These are phyloP conservation scores for Hoplostethus mediterraneus DNA, from an alignment of 2,797 vertebrate genomes.

Conservation along the genomic window DNA sequence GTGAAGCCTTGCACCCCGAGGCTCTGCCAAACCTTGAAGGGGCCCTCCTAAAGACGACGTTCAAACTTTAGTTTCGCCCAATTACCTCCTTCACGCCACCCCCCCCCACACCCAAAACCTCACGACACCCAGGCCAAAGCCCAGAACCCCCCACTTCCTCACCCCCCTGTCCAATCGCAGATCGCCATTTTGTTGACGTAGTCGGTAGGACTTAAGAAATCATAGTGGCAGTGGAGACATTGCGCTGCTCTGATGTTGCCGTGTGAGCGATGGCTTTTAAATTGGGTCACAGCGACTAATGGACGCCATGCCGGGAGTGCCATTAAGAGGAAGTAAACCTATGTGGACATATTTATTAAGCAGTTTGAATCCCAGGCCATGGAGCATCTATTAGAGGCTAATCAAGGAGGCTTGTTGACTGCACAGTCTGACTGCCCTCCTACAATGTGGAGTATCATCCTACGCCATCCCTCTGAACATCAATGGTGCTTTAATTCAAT, in stretches of 20 bases:
- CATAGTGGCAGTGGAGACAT: constrained; percentile 28
- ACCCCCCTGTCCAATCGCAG: constrained; percentile 25
- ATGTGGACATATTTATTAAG: constrained; percentile 76
- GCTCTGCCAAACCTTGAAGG: constrained; percentile 52
- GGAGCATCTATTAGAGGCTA: constrained; percentile 72
- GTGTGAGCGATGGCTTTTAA: constrained; percentile 63
- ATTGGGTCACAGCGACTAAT: constrained; percentile 79
- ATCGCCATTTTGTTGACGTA: neutral
- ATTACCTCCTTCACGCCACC: constrained; percentile 25
- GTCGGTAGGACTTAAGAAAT: constrained; percentile 34
- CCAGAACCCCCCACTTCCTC: neutral
- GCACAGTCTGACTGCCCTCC: constrained; percentile 9
- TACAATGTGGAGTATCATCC: neutral
- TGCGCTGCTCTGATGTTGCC: constrained; percentile 47
- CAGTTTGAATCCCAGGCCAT: constrained; percentile 66
- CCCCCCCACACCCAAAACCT: neutral
- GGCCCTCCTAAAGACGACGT: constrained; percentile 50
- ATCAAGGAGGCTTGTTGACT: no score
- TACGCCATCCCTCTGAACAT: no score
- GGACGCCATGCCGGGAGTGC: constrained; percentile 70
- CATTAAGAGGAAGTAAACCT: constrained; percentile 76
- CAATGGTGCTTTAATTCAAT: neutral
- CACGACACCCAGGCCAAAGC: neutral
- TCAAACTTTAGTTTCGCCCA: constrained; percentile 56
- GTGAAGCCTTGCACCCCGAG: constrained; percentile 37